These are phyloP conservation scores for Leucania comma DNA, from an alignment of 2,888 invertebrate species.

Conservation along the genomic window DNA sequence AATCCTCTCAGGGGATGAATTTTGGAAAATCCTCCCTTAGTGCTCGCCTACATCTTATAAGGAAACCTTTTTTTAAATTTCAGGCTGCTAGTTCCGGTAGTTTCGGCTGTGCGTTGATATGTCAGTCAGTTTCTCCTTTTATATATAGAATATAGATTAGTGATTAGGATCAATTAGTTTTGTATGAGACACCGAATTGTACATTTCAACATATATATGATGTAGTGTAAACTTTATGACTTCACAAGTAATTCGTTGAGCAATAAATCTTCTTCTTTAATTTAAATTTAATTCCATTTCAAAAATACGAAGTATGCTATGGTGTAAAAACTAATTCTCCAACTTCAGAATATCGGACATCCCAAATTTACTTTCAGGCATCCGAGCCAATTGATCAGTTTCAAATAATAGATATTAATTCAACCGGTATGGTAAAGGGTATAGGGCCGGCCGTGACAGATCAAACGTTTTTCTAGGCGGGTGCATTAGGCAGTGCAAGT, in stretches of 20 bases:
- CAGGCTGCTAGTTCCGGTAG: too few species aligned
- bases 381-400: constrained; percentile 49
- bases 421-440: constrained; percentile 76
- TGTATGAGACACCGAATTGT: not conserved
- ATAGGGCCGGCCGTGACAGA: constrained; percentile 77
- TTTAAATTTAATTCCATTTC: not conserved
- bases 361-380: constrained; percentile 43
- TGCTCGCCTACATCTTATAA: too few species aligned
- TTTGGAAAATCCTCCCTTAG: too few species aligned
- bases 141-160: too few species aligned
- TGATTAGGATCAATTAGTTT: not conserved
- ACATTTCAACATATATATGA: too few species aligned
- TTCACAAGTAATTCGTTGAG: not conserved
- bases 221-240: too few species aligned
- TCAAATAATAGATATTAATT: constrained; percentile 62
- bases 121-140: too few species aligned
- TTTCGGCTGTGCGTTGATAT: too few species aligned
- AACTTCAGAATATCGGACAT: constrained; percentile 9
- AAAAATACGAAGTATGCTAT: not conserved
- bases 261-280: too few species aligned
- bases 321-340: not conserved
- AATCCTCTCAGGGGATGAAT: too few species aligned
- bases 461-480: constrained; percentile 79
- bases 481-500: constrained; percentile 67
- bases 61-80: too few species aligned